Conservation (phyloP, 2,888 invertebrate species). For the Pollenia angustigena region DNA sequence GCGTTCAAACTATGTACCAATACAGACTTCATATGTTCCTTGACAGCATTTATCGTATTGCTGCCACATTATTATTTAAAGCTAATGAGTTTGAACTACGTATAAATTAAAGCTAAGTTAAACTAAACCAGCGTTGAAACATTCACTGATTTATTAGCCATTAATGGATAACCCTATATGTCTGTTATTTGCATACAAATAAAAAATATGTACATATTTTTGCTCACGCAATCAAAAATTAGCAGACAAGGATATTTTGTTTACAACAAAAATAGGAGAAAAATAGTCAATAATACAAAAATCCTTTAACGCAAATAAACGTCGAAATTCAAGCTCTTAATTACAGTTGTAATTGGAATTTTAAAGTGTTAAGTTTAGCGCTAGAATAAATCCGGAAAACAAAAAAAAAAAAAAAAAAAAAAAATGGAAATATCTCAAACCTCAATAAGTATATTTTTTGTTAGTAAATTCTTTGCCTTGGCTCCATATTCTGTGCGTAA, state of each 20-base stretch:
- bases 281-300: not conserved
- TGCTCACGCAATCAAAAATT: slow-evolving; percentile 62
- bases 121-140: too few relatives aligned
- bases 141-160: too few relatives aligned
- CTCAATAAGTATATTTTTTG: slow-evolving; percentile 81
- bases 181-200: slow-evolving; percentile 38
- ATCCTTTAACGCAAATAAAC: slow-evolving; percentile 28
- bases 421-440: slow-evolving; percentile 82
- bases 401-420: slow-evolving; percentile 1
- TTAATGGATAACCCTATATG: not conserved
- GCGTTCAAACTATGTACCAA: too few relatives aligned
- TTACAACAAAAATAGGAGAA: slow-evolving; percentile 27
- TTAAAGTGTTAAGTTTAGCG: slow-evolving; percentile 53
- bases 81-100: too few relatives aligned
- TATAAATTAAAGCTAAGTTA: too few relatives aligned
- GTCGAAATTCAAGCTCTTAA: not conserved
- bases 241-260: slow-evolving; percentile 58
- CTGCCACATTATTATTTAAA: too few relatives aligned
- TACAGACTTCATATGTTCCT: too few relatives aligned
- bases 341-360: slow-evolving; percentile 54
- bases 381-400: not conserved
- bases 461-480: slow-evolving; percentile 81
- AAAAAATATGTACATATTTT: slow-evolving; percentile 13
- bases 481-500: slow-evolving; percentile 81
- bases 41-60: too few relatives aligned